Evolutionary conservation across 1,140 invertebrate species (phyloP).

Genomic region (Phymorhynchus buccinoides): DNA sequence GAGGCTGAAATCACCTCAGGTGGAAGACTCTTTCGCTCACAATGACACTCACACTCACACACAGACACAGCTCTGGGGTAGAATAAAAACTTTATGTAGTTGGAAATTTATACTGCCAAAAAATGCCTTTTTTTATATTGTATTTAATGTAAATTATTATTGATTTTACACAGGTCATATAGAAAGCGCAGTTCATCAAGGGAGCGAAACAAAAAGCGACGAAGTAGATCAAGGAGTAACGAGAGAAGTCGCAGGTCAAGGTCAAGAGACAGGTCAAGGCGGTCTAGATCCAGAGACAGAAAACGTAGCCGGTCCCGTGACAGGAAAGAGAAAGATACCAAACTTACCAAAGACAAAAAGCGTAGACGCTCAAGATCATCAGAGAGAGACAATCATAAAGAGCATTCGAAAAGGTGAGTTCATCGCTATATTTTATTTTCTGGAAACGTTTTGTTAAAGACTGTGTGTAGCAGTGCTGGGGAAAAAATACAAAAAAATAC

Average conservation of each 20-base stretch:
- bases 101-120: too few relatives aligned
- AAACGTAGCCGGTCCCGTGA: constrained; percentile 58
- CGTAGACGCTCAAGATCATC: constrained; percentile 53
- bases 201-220: constrained; percentile 40
- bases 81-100: too few relatives aligned
- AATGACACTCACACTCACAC: too few relatives aligned
- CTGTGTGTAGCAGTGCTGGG: too few relatives aligned
- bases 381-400: constrained; percentile 45
- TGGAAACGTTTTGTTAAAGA: too few relatives aligned
- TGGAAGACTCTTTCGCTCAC: not conserved
- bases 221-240: constrained; percentile 50
- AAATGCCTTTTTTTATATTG: too few relatives aligned
- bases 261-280: constrained; percentile 54
- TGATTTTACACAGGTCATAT: constrained; percentile 54
- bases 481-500: too few relatives aligned
- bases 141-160: too few relatives aligned
- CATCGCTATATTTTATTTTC: constrained; percentile 10
- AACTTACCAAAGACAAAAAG: constrained; percentile 57
- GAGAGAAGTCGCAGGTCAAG: constrained; percentile 48
- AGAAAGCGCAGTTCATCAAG: constrained; percentile 55
- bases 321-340: constrained; percentile 53
- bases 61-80: too few relatives aligned
- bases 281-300: constrained; percentile 58
- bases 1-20: too few relatives aligned
- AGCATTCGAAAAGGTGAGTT: constrained; percentile 43